These are phyloP conservation scores for Clytia hemisphaerica DNA, from an alignment of 30 jellyfish, hydroid and myxozoan species.

Conservation along the genomic window DNA sequence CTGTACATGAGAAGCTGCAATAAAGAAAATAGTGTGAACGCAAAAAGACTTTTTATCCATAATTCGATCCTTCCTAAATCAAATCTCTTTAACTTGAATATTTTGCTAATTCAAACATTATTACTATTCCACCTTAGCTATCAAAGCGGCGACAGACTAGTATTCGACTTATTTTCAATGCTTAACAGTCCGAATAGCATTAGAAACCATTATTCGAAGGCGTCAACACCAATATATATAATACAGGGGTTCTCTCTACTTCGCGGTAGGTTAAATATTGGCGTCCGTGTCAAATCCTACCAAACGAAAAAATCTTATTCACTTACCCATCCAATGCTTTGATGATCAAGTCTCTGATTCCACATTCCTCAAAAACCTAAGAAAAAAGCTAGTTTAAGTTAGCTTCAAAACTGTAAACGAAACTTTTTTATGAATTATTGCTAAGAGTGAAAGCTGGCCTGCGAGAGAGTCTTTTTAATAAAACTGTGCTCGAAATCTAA, in stretches of 20 bases:
- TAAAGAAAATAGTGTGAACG: neutral
- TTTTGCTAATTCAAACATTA: no score
- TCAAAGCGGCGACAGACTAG: no score
- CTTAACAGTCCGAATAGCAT: neutral
- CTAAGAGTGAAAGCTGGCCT: no score
- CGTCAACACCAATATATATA: neutral
- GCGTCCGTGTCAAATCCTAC: no score
- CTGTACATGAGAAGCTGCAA: conserved; percentile 90
- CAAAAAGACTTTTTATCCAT: neutral
- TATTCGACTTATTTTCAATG: neutral
- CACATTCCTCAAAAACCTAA: conserved; percentile 78
- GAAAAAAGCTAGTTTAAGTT: neutral
- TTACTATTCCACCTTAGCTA: no score
- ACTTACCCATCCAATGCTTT: conserved; percentile 89
- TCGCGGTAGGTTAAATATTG: no score
- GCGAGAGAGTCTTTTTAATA: no score
- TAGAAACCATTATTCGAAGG: neutral
- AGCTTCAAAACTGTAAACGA: neutral
- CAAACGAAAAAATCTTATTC: neutral
- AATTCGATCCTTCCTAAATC: neutral
- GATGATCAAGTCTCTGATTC: conserved; percentile 65
- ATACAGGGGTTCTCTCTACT: no score
- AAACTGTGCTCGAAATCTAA: no score
- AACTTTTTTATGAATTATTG: no score
- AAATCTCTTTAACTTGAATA: no score